These are phyloP conservation scores for Rapana venosa DNA, from an alignment of 2,888 invertebrate species.

Conservation along the genomic window DNA sequence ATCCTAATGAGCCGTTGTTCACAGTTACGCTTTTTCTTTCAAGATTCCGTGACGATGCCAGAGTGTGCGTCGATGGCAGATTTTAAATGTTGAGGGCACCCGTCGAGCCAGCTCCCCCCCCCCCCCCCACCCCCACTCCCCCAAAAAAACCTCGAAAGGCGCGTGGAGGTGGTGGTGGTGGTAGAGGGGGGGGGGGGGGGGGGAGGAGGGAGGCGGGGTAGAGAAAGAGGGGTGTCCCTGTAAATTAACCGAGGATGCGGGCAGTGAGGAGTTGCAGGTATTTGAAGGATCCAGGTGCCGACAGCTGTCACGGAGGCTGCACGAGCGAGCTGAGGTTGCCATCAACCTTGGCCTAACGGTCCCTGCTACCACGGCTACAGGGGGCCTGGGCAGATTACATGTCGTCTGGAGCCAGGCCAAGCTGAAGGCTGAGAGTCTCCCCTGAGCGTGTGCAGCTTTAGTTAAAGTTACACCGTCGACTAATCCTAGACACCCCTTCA, in stretches of 20 bases:
- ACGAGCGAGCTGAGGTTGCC: not conserved
- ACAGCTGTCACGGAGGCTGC: constrained; percentile 48
- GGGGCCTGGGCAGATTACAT: not conserved
- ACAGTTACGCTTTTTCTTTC: not conserved
- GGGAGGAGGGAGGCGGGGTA: not conserved
- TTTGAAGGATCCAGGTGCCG: constrained; percentile 59
- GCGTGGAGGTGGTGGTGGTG: not conserved
- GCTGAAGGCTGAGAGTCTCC: not conserved
- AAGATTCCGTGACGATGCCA: constrained; percentile 17
- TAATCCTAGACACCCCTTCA: constrained; percentile 20
- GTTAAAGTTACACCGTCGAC: constrained; percentile 31
- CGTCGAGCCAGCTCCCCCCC: constrained; percentile 11
- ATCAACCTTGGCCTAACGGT: not conserved
- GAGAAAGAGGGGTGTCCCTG: not conserved
- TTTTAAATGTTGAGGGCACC: constrained; percentile 18
- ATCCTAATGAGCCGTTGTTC: constrained; percentile 29
- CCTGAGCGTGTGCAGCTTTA: not conserved
- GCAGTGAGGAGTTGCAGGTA: constrained; percentile 49
- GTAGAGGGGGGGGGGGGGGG: not conserved
- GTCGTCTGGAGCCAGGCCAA: not conserved
- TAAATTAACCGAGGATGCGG: constrained; percentile 54
- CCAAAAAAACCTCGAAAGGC: not conserved
- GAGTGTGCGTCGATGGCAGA: constrained; percentile 6
- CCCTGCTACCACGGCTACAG: not conserved
- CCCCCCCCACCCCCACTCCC: not conserved